Base-by-base conservation (phyloP, 1,140 invertebrate species). In the Monomorium pharaonis region DNA sequence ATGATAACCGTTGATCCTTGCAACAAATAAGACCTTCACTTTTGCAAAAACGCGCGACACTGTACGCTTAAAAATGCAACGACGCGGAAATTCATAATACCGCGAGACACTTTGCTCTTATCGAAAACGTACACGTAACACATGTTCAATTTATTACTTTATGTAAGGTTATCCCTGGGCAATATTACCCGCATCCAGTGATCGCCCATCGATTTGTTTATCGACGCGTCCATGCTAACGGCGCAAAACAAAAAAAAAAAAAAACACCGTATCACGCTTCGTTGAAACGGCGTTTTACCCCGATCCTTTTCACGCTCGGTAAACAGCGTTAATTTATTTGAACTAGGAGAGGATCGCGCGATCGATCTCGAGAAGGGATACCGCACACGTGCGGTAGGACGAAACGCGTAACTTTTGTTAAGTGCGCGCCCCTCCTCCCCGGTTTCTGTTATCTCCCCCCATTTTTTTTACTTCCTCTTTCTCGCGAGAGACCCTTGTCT, bases 361-460 rank as follows among this genome's bases (percentile, higher is more conserved):
- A 83, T 80, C 63, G 67, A 83, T 72, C 51, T 27, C 5, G 30
- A 47, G 60, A 18, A 18, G 49, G n/a, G n/a, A n/a, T n/a, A n/a
- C n/a, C n/a, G n/a, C n/a, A 67, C 51, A 56, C 47, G 37, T 72
- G 65, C 51, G 49, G 4, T 12, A 44, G 56, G 67, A 21, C 58
- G 76, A 80, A 81, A 81, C 37, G 84, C 33, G 78, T 86, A 86
- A 86, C 85, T 86, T 86, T 86, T 74, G 85, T 86, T 86, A 86
- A 86, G 85, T 84, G 37, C 62, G 60, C 62, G 49, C 51, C 49
- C 14, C n/a, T n/a, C n/a, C n/a, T n/a, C n/a, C n/a, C n/a, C 54
- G 65, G 24, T 24, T 67, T 21, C n/a, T 33, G 30, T 60, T 63
- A n/a, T n/a, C n/a, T n/a, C n/a, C n/a, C n/a, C n/a, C n/a, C n/a